Evolutionary conservation across 2,113 vertebrate species (phyloP), one percentile per base, ranked within the genome.

Genomic region (Sphaerodactylus townsendi): DNA sequence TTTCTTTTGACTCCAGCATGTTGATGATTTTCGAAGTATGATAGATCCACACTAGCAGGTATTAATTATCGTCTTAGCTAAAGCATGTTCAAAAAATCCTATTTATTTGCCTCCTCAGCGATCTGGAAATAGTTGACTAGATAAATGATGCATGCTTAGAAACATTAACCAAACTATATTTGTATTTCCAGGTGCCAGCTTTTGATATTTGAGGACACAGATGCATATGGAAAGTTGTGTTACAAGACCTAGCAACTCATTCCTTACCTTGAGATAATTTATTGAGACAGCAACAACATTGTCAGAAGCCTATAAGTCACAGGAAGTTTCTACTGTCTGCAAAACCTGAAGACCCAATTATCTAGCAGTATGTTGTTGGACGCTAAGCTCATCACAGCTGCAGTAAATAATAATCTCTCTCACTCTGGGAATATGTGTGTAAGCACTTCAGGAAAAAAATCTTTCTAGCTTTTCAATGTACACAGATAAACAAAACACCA

Each of bases 361-460:
- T 79, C 81, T 73, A 71, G 68, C 30, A 72, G 68, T 19, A 56
- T 73, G 48, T 74, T 83, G 79, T 73, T 37, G 15, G 66, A 66
- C 68, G 69, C 68, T 79, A 83, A 59, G 70, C 70, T 79, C 76
- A 53, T 46, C 23, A 53, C 68, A 87, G 81, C 21, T 83, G 56
- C 28, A 73, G 65, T 86, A 79, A 87, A 86, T 83, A 77, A 86
- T 86, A 71, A 82, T 82, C 70, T 39, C 10, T 39, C 62, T 73
- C 35, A 35, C 56, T 41, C 44, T 30, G 21, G 46, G 33, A 59
- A 6, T 73, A 19, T 33, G 44, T 37, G 59, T 71, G 23, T 50
- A 86, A 77, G 33, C 56, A 70, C 41, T 65, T 41, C 9, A 4
- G 25, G 9, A 64, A 56, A 70, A 81, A 9, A 69, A n/a, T 77